phyloP scores from a whole-genome alignment of 2,797 vertebrate species.

The Iguana delicatissima region DNA sequence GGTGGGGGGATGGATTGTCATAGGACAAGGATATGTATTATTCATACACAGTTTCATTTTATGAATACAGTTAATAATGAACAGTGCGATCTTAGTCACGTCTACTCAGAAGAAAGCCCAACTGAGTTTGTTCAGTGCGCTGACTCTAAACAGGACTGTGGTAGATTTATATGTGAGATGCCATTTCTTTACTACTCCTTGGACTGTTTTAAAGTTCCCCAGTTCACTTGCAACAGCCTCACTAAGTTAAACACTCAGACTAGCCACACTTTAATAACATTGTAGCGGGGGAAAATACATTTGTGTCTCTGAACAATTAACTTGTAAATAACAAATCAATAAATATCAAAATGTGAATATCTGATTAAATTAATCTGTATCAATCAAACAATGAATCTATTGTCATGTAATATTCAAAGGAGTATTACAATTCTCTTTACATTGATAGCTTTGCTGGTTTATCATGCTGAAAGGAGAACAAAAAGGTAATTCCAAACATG shows the following conservation, averaged over 20 bases:
- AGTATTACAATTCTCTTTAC: background rate
- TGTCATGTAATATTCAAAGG: background rate
- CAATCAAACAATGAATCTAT: background rate
- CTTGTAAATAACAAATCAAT: background rate
- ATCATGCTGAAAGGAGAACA: background rate
- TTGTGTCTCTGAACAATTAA: background rate
- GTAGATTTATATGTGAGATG: background rate
- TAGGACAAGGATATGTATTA: background rate
- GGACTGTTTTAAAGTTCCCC: background rate
- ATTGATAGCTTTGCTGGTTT: background rate
- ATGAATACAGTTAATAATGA: background rate
- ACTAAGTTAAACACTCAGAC: background rate
- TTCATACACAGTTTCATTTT: background rate
- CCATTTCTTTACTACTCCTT: conserved; percentile 1
- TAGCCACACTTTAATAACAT: background rate
- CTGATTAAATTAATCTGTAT: conserved; percentile 1
- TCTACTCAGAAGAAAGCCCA: background rate
- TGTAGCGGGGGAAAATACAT: background rate
- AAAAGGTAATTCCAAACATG: background rate
- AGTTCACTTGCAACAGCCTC: background rate
- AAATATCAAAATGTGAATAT: background rate
- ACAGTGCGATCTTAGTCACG: no score
- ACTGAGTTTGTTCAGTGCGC: background rate
- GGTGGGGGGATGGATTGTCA: background rate
- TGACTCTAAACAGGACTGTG: background rate